Percentiles rank a stretch among this genome's conserved stretches.
Evolutionary conservation across 2,113 vertebrate species (phyloP).

Genomic region (Butorides virescens): DNA sequence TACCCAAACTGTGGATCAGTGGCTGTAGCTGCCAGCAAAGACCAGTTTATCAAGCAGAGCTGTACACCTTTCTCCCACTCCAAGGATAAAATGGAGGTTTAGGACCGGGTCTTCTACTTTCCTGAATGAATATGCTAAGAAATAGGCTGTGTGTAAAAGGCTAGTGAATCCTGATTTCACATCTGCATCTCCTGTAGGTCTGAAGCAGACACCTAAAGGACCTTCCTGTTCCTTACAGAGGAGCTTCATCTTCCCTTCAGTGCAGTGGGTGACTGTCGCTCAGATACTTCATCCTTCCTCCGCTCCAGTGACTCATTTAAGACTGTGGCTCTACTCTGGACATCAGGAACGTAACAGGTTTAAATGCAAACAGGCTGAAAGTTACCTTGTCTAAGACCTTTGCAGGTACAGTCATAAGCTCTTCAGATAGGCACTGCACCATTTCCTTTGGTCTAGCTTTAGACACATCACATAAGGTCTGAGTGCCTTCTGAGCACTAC

Average conservation of each 20-base stretch:
- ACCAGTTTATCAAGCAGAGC: neutral
- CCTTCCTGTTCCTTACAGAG: neutral
- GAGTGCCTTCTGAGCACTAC: neutral
- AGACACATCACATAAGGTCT: neutral
- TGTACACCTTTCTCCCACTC: neutral
- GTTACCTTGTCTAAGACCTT: neutral
- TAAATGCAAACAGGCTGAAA: neutral
- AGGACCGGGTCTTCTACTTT: neutral
- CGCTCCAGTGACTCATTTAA: neutral
- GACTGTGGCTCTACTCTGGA: neutral
- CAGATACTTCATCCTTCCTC: neutral
- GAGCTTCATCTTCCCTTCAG: neutral
- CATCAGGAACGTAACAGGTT: neutral
- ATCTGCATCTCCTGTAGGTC: neutral
- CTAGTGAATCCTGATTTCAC: neutral
- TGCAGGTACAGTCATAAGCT: neutral
- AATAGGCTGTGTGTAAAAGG: neutral
- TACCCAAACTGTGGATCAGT: neutral
- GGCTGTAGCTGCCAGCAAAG: neutral
- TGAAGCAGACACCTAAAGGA: neutral
- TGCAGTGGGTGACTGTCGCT: neutral
- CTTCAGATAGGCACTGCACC: neutral
- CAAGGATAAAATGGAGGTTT: neutral
- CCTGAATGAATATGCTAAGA: neutral
- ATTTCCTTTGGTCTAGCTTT: neutral